Percentiles rank a stretch among this genome's conserved stretches.
phyloP scores from a whole-genome alignment of 2,888 invertebrate species.

The Candidula unifasciata region DNA sequence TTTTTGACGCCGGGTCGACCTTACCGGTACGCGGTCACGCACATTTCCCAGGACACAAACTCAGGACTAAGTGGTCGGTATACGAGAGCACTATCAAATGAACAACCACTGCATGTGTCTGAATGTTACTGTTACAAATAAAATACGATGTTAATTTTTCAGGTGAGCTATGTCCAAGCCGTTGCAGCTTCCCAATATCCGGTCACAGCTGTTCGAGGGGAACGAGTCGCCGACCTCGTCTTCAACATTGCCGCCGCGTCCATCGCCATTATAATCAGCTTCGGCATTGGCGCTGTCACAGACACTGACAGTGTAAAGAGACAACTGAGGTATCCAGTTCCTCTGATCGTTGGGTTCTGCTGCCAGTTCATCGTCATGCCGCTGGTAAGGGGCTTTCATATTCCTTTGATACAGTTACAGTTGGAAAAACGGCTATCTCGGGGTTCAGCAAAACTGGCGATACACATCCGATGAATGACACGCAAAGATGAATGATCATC shows the following conservation, averaged over 20 bases:
- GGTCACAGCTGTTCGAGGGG: conserved; percentile 64
- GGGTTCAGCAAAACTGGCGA: too few relatives aligned
- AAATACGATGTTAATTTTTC: not conserved
- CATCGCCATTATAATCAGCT: conserved; percentile 74
- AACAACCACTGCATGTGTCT: too few relatives aligned
- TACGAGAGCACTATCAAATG: too few relatives aligned
- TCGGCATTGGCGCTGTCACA: conserved; percentile 76
- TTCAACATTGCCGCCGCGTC: conserved; percentile 74
- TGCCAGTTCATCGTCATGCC: conserved; percentile 76
- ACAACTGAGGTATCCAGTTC: conserved; percentile 72
- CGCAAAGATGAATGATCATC: too few relatives aligned
- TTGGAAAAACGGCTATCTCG: too few relatives aligned
- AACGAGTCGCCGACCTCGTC: conserved; percentile 71
- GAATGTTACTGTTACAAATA: too few relatives aligned
- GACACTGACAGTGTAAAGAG: conserved; percentile 71
- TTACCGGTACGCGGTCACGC: too few relatives aligned
- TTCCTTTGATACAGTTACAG: not conserved
- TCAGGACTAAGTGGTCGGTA: too few relatives aligned
- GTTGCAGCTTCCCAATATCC: conserved; percentile 63
- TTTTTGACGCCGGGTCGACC: too few relatives aligned
- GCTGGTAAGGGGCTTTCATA: conserved; percentile 66
- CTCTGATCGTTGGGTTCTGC: conserved; percentile 73
- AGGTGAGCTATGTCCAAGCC: conserved; percentile 54
- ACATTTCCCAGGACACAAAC: too few relatives aligned
- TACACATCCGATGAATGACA: too few relatives aligned